Evolutionary conservation across 2,888 invertebrate species (phyloP).

Genomic region (Chymomyza fuscimana): DNA sequence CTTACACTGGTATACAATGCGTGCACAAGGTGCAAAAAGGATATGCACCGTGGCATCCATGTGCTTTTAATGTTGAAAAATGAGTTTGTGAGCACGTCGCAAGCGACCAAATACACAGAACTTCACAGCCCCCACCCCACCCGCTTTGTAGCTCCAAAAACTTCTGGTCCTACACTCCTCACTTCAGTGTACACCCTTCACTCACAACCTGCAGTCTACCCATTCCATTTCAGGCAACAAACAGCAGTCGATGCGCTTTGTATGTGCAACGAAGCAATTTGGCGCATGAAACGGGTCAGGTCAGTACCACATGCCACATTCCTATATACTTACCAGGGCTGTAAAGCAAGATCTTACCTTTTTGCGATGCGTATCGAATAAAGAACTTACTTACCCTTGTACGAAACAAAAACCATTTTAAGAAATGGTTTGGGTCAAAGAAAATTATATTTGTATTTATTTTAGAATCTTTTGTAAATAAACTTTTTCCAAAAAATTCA

Average conservation of each 20-base stretch:
- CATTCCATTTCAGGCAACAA: not conserved
- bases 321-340: not conserved
- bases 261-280: slow-evolving; percentile 69
- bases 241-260: slow-evolving; percentile 40
- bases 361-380: too few species aligned
- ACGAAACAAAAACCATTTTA: too few species aligned
- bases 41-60: slow-evolving; percentile 63
- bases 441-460: too few species aligned
- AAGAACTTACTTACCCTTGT: too few species aligned
- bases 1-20: not conserved
- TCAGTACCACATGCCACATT: slow-evolving; percentile 37
- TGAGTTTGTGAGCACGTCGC: slow-evolving; percentile 61
- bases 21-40: slow-evolving; percentile 60
- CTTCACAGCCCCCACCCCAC: not conserved
- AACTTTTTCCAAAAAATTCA: too few species aligned
- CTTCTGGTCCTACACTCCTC: not conserved
- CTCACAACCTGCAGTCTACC: not conserved
- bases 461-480: too few species aligned
- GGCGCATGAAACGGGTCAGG: slow-evolving; percentile 71
- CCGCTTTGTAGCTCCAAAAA: not conserved
- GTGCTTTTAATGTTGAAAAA: slow-evolving; percentile 70
- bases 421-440: too few species aligned
- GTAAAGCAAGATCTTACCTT: too few species aligned
- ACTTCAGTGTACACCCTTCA: not conserved
- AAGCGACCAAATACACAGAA: slow-evolving; percentile 30